Percentiles rank a stretch among this genome's conserved stretches.
Conservation (phyloP, 1,140 invertebrate species). For the Archegozetes longisetosus region DNA sequence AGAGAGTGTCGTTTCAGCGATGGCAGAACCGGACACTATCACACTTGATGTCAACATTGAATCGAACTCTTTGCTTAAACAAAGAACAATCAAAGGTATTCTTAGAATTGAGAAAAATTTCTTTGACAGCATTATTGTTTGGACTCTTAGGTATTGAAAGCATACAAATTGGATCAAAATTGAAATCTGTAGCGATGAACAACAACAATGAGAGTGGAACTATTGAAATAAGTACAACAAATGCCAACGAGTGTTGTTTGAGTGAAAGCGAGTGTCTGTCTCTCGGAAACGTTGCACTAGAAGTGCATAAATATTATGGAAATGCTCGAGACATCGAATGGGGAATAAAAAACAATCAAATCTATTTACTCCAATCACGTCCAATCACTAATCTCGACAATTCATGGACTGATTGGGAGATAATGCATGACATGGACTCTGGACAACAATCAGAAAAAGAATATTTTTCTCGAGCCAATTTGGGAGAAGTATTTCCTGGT, state of each 20-base stretch:
- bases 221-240: background rate
- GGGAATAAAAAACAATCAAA: constrained; percentile 13
- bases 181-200: background rate
- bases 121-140: background rate
- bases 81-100: background rate
- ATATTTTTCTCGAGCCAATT: constrained; percentile 18
- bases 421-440: constrained; percentile 19
- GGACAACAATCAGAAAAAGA: constrained; percentile 11
- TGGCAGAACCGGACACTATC: constrained; percentile 53
- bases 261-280: background rate
- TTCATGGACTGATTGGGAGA: constrained; percentile 14
- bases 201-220: background rate
- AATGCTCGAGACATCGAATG: constrained; percentile 21
- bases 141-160: background rate
- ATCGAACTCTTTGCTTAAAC: background rate
- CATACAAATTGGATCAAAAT: constrained; percentile 2
- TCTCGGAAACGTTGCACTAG: background rate
- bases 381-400: constrained; percentile 16
- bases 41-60: constrained; percentile 27
- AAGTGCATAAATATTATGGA: constrained; percentile 4
- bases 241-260: background rate
- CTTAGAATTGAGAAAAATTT: background rate
- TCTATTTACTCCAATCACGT: constrained; percentile 17
- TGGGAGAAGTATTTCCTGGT: constrained; percentile 14
- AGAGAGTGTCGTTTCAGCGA: constrained; percentile 54